Conservation (phyloP, 2,888 invertebrate genomes). For the Chymomyza procnemis region DNA sequence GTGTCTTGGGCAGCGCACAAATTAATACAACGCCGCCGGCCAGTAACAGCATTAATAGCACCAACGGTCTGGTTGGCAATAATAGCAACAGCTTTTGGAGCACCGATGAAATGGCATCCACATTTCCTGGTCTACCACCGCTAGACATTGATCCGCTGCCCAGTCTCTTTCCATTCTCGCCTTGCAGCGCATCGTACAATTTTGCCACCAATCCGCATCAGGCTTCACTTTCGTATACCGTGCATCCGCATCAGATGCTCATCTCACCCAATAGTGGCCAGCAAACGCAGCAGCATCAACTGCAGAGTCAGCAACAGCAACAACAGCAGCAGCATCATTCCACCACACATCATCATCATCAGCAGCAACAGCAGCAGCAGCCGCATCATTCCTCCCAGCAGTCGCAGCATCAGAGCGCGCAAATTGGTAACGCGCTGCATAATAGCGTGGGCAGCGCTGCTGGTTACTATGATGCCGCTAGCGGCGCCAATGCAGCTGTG, state of each 20-base stretch:
- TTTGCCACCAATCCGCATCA: conserved; percentile 78
- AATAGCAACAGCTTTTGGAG: conserved; percentile 80
- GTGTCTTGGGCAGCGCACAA: conserved; percentile 68
- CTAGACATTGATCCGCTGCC: conserved; percentile 92
- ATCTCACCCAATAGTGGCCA: conserved; percentile 80
- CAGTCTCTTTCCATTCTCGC: conserved; percentile 91
- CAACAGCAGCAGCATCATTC: conserved; percentile 41
- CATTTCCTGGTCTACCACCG: conserved; percentile 87
- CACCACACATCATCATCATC: conserved; percentile 44
- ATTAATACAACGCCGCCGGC: conserved; percentile 65
- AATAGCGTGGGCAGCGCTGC: conserved; percentile 44
- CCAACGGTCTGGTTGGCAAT: conserved; percentile 24
- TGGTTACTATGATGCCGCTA: conserved; percentile 76
- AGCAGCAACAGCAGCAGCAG: conserved; percentile 50
- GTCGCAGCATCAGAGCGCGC: conserved; percentile 64
- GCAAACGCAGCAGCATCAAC: conserved; percentile 29
- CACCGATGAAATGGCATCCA: conserved; percentile 88
- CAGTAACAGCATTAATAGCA: conserved; percentile 20
- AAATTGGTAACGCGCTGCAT: conserved; percentile 63
- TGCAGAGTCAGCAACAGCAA: conserved; percentile 36
- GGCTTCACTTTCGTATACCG: conserved; percentile 80
- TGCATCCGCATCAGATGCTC: conserved; percentile 84
- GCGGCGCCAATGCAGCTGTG: conserved; percentile 8
- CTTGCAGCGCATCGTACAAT: conserved; percentile 87
- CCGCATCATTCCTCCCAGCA: conserved; percentile 40